Evolutionary conservation across 2,888 invertebrate species (phyloP).

Genomic region (Halocaridina rubra): DNA sequence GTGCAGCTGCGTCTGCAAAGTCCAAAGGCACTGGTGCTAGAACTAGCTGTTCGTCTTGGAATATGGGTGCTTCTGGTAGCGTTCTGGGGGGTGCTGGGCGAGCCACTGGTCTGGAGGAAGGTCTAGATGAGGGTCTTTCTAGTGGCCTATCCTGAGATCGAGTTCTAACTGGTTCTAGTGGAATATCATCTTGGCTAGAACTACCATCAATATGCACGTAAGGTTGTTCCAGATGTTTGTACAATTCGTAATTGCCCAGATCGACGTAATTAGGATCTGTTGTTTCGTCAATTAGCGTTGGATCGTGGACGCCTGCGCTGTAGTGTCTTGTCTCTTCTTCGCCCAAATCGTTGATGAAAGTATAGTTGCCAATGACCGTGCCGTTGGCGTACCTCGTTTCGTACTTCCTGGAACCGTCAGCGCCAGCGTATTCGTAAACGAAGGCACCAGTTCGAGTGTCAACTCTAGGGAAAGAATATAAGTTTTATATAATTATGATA

Average conservation of each 20-base stretch:
- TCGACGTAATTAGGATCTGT: constrained; percentile 57
- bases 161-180: background rate
- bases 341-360: constrained; percentile 53
- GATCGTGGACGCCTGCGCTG: constrained; percentile 34
- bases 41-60: too few species aligned
- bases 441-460: constrained; percentile 55
- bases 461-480: constrained; percentile 16
- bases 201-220: constrained; percentile 35
- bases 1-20: background rate
- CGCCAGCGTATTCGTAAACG: constrained; percentile 58
- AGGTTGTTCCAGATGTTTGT: constrained; percentile 47
- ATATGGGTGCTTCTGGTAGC: background rate
- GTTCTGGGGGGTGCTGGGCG: background rate
- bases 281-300: constrained; percentile 48
- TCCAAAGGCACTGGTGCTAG: background rate
- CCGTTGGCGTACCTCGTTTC: constrained; percentile 54
- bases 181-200: background rate
- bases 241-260: constrained; percentile 53
- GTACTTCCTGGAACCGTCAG: constrained; percentile 51
- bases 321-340: constrained; percentile 46
- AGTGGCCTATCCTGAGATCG: background rate
- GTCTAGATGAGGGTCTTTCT: too few species aligned
- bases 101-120: background rate
- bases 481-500: too few species aligned
- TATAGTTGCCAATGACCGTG: constrained; percentile 54